Conservation (phyloP, 2,113 vertebrate species). For the Hippocampus guttulatus region DNA sequence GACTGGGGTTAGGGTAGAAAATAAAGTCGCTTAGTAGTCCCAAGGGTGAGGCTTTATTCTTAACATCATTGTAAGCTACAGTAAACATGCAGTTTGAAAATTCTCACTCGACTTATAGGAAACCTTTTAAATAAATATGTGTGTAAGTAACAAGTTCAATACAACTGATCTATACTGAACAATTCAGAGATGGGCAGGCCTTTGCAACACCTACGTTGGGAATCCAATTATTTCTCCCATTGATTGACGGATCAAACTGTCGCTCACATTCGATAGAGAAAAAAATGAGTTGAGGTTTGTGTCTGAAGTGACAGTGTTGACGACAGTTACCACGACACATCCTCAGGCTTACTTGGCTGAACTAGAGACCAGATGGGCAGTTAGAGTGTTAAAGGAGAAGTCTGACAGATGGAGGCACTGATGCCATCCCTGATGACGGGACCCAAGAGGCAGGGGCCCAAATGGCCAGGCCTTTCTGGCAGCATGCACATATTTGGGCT, state of each 20-base stretch:
- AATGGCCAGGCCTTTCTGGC: conserved; percentile 30
- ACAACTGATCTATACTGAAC: background rate
- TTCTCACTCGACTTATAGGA: background rate
- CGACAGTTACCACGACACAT: background rate
- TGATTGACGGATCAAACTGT: background rate
- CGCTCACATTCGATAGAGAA: background rate
- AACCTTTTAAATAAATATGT: too few relatives aligned
- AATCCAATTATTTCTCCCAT: background rate
- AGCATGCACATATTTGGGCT: conserved; percentile 44
- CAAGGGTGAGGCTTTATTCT: background rate
- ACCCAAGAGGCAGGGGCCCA: conserved; percentile 28
- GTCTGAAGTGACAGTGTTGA: background rate
- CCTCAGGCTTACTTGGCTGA: conserved; percentile 4
- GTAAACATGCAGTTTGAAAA: too few relatives aligned
- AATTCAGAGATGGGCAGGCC: background rate
- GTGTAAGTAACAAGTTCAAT: background rate
- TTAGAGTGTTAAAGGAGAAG: conserved; percentile 10
- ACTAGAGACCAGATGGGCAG: conserved; percentile 21
- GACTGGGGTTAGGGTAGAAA: too few relatives aligned
- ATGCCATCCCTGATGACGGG: conserved; percentile 59
- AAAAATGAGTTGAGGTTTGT: background rate
- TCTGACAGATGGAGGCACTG: conserved; percentile 57
- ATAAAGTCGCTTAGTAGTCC: background rate
- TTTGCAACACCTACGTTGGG: background rate
- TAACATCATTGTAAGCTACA: background rate